These are phyloP conservation scores for Mechanitis messenoides DNA, from an alignment of 2,888 invertebrate species.

Conservation along the genomic window DNA sequence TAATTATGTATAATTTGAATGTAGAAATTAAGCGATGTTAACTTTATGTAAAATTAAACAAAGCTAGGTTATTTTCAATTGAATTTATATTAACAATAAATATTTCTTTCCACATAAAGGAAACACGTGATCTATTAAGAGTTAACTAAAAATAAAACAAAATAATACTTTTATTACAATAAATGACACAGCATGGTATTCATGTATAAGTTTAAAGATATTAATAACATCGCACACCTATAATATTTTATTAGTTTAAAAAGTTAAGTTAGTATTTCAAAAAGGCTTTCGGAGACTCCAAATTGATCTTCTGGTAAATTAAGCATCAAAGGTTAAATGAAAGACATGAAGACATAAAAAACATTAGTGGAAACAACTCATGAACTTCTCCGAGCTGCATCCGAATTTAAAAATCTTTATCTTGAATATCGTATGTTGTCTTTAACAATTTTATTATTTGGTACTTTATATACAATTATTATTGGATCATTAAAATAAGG, in stretches of 20 bases:
- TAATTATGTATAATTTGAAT: constrained; percentile 18
- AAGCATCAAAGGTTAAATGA: constrained; percentile 14
- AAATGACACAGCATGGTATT: too few relatives aligned
- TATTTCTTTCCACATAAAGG: not conserved
- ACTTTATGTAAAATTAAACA: constrained; percentile 17
- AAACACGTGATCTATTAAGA: not conserved
- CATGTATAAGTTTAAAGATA: too few relatives aligned
- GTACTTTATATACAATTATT: too few relatives aligned
- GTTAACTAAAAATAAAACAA: not conserved
- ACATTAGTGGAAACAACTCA: constrained; percentile 23
- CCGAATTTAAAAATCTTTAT: not conserved
- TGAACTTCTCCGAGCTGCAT: constrained; percentile 8
- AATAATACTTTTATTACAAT: too few relatives aligned
- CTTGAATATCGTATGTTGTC: not conserved
- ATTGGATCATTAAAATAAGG: too few relatives aligned
- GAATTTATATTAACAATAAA: not conserved
- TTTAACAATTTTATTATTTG: too few relatives aligned
- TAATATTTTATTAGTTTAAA: constrained; percentile 14
- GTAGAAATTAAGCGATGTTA: too few relatives aligned
- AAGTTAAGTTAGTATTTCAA: constrained; percentile 17
- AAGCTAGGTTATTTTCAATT: constrained; percentile 16
- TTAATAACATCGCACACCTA: not conserved
- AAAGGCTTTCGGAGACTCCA: constrained; percentile 11
- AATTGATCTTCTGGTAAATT: constrained; percentile 22
- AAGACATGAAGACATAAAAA: constrained; percentile 8